Evolutionary conservation across 2,113 vertebrate genomes (phyloP).

Genomic region (Rhineura floridana): DNA sequence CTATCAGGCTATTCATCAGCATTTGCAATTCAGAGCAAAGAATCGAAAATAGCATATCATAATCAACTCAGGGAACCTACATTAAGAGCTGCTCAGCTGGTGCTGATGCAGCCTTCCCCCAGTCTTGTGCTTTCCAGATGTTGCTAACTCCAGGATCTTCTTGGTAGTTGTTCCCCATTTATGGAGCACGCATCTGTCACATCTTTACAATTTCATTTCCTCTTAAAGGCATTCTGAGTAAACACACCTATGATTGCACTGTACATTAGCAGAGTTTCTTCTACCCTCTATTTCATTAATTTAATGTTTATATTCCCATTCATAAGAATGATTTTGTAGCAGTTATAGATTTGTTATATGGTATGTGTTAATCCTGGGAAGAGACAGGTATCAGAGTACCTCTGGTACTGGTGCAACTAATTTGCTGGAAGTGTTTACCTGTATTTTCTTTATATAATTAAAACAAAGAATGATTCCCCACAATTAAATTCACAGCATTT

Average conservation of each 20-base stretch:
- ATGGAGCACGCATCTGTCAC: too few species aligned
- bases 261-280: background rate
- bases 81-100: too few species aligned
- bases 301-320: background rate
- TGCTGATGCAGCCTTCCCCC: too few species aligned
- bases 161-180: too few species aligned
- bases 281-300: constrained; percentile 15
- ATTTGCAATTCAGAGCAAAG: background rate
- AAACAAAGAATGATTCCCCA: background rate
- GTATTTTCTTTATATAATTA: background rate
- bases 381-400: background rate
- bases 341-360: background rate
- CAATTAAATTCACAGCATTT: background rate
- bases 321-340: background rate
- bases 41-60: background rate
- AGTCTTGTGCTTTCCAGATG: too few species aligned
- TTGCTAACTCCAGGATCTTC: too few species aligned
- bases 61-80: background rate
- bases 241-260: too few species aligned
- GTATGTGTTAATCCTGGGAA: background rate
- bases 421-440: background rate
- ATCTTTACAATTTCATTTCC: background rate
- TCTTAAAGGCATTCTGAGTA: background rate
- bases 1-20: background rate
- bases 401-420: background rate